phyloP scores from a whole-genome alignment of 2,113 vertebrate species.

The Hyaena hyaena region DNA sequence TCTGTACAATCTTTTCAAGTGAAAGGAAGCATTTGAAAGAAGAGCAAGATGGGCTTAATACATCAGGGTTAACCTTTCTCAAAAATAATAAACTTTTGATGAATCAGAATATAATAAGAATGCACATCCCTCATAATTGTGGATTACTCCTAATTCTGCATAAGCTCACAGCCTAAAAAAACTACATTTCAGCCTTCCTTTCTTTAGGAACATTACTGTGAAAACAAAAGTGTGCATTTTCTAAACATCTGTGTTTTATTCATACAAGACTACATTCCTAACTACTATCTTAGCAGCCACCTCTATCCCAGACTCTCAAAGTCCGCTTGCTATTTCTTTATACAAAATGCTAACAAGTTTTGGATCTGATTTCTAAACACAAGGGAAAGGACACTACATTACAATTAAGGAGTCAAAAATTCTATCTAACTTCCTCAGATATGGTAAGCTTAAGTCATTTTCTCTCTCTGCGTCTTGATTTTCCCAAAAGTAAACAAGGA shows the following conservation, averaged over 20 bases:
- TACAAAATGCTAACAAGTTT: background rate
- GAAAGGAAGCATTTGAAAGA: background rate
- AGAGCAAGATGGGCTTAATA: background rate
- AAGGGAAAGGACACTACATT: background rate
- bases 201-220: background rate
- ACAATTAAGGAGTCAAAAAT: conserved; percentile 2
- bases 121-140: conserved; percentile 12
- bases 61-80: background rate
- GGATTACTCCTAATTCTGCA: conserved; percentile 1
- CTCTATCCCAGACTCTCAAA: background rate
- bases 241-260: conserved; percentile 21
- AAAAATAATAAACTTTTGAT: background rate
- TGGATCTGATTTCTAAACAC: conserved; percentile 5
- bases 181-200: background rate
- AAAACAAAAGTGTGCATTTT: background rate
- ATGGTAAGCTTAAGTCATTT: background rate
- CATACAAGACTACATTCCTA: background rate
- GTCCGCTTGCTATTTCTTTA: background rate
- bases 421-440: background rate
- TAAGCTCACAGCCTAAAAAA: background rate
- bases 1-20: background rate
- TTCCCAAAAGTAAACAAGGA: background rate
- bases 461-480: background rate
- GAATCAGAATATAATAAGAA: conserved; percentile 41
- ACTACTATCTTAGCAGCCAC: background rate